Base-by-base conservation (phyloP, 2,888 invertebrate species). In the Chirona hameri region DNA sequence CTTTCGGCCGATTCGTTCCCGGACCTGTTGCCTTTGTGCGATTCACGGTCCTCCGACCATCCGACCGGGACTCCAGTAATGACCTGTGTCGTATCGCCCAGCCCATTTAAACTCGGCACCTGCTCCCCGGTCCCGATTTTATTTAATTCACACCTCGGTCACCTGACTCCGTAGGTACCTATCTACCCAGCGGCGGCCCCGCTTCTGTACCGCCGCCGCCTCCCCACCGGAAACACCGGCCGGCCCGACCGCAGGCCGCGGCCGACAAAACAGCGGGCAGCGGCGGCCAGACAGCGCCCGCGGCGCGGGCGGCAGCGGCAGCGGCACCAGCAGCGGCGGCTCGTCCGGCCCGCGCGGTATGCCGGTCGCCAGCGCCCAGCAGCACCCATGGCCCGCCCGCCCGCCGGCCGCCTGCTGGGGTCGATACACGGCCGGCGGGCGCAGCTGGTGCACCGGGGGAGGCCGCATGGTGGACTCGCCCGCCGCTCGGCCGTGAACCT, bases 401-500 rank as follows among this genome's bases (percentile, higher is more conserved):
- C 27, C 21, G 65, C 65, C 65, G 27, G 27, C 27, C n/a, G 57
- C 27, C 18, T 12, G 65, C 4, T 27, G 72, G 72, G 72, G 72
- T 72, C 72, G 72, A 72, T 72, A 72, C 72, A 31, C 72, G 72
- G 72, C 3, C 72, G 31, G 31, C 72, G 72, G 27, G 31, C 72
- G 72, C 72, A 72, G 72, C 72, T 31, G 72, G 24, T 4, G 31
- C 27, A 12, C 65, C 31, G 72, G 72, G 72, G 72, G 72, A 72
- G 72, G 72, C 1, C 72, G 72, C 72, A 15, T 9, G 14, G 31
- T 72, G 72, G 72, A 72, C 72, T 72, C 31, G 72, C 31, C 72
- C 72, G 65, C 65, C 21, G 65, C 27, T 14, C 65, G 72, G 31
- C 72, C 72, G 31, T 72, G 72, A 72, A 72, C 72, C 72, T 72